Evolutionary conservation across 2,888 invertebrate genomes (phyloP), one percentile per base, ranked within the genome.

Genomic region (Tenthredo mesomela): DNA sequence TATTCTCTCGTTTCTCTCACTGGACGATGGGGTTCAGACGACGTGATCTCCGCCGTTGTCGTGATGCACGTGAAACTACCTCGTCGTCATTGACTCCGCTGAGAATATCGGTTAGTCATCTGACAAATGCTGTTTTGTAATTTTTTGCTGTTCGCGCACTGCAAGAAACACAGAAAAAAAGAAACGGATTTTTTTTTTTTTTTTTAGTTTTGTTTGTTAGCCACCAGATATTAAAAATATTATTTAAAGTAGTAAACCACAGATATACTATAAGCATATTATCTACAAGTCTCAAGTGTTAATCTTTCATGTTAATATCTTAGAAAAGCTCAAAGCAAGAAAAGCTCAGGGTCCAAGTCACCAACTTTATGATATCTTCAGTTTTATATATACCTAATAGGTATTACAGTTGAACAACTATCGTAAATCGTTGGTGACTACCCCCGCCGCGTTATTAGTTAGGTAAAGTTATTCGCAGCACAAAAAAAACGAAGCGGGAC

Each of bases 31-130:
- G 92, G 86, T 93, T 93, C 88, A 92, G 92, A 88, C 93, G 92
- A 87, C 90, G 92, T 87, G 92, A 91, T 89, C 91, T 91, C 89
- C 93, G 91, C 85, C 91, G 92, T 88, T 91, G 93, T 86, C 89
- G 92, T 87, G 92, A 91, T 89, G 90, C 89, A 88, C 91, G 91
- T 86, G 88, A 89, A 87, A 91, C 90, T 87, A 90, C 88, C 88
- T 87, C 86, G 84, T 89, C 89, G 89, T 91, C 91, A 89, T 90
- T 91, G 90, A 91, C 91, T 90, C 91, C 93, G 92, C 92, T 93
- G 92, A 91, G 92, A 93, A 93, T 92, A 93, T 93, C 92, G 92
- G 92, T 93, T 93, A 93, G 93, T 93, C 93, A 93, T 93, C 93
- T 93, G 92, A 93, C 93, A 93, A 93, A 92, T 92, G 92, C 91